Evolutionary conservation across 2,888 invertebrate species (phyloP), one percentile per base, ranked within the genome.

Genomic region (Cosmia trapezina): DNA sequence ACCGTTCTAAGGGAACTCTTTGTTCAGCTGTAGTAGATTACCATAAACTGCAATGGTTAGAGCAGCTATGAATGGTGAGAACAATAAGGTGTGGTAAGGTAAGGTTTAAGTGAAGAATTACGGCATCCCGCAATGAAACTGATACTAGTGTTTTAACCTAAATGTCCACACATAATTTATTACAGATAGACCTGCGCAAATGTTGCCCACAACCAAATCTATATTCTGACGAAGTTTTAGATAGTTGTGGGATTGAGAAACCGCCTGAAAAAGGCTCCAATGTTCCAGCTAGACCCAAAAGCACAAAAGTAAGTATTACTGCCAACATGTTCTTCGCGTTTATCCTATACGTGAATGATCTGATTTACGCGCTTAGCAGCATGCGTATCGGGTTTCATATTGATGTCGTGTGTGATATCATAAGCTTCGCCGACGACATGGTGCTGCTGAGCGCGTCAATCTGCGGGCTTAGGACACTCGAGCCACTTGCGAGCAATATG

Each of bases 201-300:
- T 81, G 81, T 54, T 81, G 81, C 19, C 79, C 79, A n/a, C 70
- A 28, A 57, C 83, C 81, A n/a, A 53, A 14, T 17, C n/a, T 81
- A 12, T 81, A 79, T 57, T 43, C 66, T 0, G 47, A 75, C 0
- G 63, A 82, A 7, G 8, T 63, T 37, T 14, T 78, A 33, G 62
- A 68, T 14, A 9, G n/a, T 22, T 81, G 81, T 61, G 66, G 54
- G 0, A 45, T 79, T 59, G 49, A 72, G 33, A 76, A 33, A 54
- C 1, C 0, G 0, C 7, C 54, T 9, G 22, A 41, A 12, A 41
- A 47, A 19, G 19, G 1, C 11, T 19, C 12, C 0, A 6, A 37
- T 0, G 7, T n/a, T 22, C 14, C n/a, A 43, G 11, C 9, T 14
- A 56, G 9, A 47, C 6, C n/a, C 1, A 57, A 56, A 33, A 28